These are phyloP conservation scores for Lithophane ornitopus DNA, from an alignment of 2,888 invertebrate genomes.

Conservation along the genomic window DNA sequence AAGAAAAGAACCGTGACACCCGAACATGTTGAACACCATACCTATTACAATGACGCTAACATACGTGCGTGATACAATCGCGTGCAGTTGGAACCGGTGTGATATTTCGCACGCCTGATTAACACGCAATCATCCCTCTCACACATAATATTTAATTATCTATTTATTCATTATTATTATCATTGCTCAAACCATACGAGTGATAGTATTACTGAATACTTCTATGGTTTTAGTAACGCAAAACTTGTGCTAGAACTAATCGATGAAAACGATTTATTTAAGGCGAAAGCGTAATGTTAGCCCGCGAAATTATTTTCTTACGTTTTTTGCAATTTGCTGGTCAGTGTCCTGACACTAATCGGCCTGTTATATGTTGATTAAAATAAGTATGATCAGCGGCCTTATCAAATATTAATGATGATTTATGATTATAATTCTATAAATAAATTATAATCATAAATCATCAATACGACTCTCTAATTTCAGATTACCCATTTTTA, in stretches of 20 bases:
- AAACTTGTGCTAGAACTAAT: not conserved
- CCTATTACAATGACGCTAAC: slow-evolving; percentile 36
- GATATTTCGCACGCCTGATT: slow-evolving; percentile 81
- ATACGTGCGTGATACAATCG: slow-evolving; percentile 75
- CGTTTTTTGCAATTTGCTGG: too few relatives aligned
- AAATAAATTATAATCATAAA: too few relatives aligned
- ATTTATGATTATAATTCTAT: too few relatives aligned
- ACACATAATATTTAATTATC: slow-evolving; percentile 51
- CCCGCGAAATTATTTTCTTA: too few relatives aligned
- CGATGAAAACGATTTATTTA: not conserved
- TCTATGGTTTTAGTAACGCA: not conserved
- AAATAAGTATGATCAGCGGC: too few relatives aligned
- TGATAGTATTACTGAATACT: not conserved
- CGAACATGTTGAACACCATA: slow-evolving; percentile 25
- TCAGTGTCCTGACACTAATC: too few relatives aligned
- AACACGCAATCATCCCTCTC: slow-evolving; percentile 79
- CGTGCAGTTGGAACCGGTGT: slow-evolving; percentile 82
- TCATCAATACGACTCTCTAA: too few relatives aligned
- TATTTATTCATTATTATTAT: slow-evolving; percentile 51
- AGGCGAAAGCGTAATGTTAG: too few relatives aligned
- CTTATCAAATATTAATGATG: too few relatives aligned
- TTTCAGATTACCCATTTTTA: too few relatives aligned
- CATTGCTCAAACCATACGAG: slow-evolving; percentile 26
- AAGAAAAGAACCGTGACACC: slow-evolving; percentile 58
- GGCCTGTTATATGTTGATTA: too few relatives aligned